Percentiles rank a stretch among this genome's conserved stretches.
phyloP scores from a whole-genome alignment of 2,888 invertebrate species.

The Poecilus cupreus region DNA sequence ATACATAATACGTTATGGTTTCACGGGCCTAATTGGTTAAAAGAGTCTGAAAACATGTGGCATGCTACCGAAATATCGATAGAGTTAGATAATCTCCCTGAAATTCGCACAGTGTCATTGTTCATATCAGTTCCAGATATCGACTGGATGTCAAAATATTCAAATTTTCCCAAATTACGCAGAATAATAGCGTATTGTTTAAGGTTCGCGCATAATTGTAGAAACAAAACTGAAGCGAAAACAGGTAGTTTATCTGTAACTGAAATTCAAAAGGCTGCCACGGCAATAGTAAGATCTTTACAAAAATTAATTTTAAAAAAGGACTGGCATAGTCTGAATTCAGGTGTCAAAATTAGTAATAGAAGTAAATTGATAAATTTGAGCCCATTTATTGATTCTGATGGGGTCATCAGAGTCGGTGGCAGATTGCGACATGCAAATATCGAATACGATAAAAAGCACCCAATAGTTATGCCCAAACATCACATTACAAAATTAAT shows the following conservation, averaged over 20 bases:
- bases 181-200: neutral
- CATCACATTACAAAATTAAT: slow-evolving; percentile 39
- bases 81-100: too few species aligned
- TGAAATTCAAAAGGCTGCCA: slow-evolving; percentile 4
- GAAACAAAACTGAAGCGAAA: neutral
- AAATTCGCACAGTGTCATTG: neutral
- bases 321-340: slow-evolving; percentile 52
- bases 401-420: slow-evolving; percentile 22
- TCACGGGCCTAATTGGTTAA: slow-evolving; percentile 40
- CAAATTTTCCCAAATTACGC: slow-evolving; percentile 16
- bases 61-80: too few species aligned
- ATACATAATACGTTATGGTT: slow-evolving; percentile 50
- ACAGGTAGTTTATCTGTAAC: neutral
- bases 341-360: neutral
- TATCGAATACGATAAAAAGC: neutral
- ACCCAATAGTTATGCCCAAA: slow-evolving; percentile 1
- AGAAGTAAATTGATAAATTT: slow-evolving; percentile 1
- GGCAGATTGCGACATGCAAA: slow-evolving; percentile 8
- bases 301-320: slow-evolving; percentile 62
- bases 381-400: slow-evolving; percentile 17
- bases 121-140: neutral
- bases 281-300: slow-evolving; percentile 46
- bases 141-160: slow-evolving; percentile 4
- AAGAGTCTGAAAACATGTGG: too few species aligned
- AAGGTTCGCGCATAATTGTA: neutral